These are phyloP conservation scores for Euwallacea similis DNA, from an alignment of 1,140 invertebrate species.

Conservation along the genomic window DNA sequence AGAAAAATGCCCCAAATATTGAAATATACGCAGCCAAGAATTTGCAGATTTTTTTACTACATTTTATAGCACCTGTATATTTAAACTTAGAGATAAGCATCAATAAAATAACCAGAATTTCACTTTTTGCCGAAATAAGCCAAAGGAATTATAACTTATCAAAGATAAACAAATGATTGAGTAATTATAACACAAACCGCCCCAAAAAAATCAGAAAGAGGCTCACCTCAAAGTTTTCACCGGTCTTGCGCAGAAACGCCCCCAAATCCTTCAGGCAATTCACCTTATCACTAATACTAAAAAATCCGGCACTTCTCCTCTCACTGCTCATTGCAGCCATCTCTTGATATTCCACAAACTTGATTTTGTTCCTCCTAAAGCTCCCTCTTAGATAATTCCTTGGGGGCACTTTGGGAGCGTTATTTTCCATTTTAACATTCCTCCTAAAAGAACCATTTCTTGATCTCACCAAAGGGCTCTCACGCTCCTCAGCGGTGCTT, in stretches of 20 bases:
- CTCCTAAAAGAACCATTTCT: constrained; percentile 36
- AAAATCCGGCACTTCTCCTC: constrained; percentile 40
- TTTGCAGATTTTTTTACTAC: too few relatives aligned
- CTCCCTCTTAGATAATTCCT: constrained; percentile 32
- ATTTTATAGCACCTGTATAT: too few relatives aligned
- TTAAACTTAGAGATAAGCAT: too few relatives aligned
- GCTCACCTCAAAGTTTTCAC: constrained; percentile 27
- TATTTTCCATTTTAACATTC: constrained; percentile 21
- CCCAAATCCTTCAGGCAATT: constrained; percentile 42
- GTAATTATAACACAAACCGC: too few relatives aligned
- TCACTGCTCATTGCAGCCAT: constrained; percentile 33
- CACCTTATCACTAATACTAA: constrained; percentile 32
- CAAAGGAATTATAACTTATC: too few relatives aligned
- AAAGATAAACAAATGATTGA: too few relatives aligned
- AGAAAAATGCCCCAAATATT: too few relatives aligned
- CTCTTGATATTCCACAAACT: constrained; percentile 34
- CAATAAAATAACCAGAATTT: too few relatives aligned
- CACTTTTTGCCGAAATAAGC: too few relatives aligned
- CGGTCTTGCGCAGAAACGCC: constrained; percentile 9
- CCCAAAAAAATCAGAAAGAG: too few relatives aligned
- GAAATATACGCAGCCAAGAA: too few relatives aligned
- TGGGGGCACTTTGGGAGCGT: constrained; percentile 1
- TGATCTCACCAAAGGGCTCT: constrained; percentile 30
- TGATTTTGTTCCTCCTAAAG: constrained; percentile 24
- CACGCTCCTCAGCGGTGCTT: constrained; percentile 6